Evolutionary conservation across 2,113 vertebrate genomes (phyloP).

Genomic region (Amia ocellicauda): DNA sequence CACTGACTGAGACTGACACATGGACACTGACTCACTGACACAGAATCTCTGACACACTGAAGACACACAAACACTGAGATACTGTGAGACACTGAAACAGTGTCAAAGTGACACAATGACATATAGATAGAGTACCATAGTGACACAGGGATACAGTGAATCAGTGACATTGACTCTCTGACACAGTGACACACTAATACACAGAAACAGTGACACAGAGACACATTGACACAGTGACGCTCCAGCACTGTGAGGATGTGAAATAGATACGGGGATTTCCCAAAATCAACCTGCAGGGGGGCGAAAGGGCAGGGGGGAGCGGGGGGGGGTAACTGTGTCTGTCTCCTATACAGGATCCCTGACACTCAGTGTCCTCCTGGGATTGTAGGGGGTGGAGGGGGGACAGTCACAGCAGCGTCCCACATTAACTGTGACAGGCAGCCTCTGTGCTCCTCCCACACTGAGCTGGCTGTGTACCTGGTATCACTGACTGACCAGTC

Average conservation of each 20-base stretch:
- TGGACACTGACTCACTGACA: slow-evolving; percentile 17
- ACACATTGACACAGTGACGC: slow-evolving; percentile 39
- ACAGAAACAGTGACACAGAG: slow-evolving; percentile 28
- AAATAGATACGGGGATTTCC: slow-evolving; percentile 76
- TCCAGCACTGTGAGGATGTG: slow-evolving; percentile 42
- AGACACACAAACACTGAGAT: slow-evolving; percentile 13
- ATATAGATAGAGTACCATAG: too few relatives aligned
- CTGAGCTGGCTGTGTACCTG: too few relatives aligned
- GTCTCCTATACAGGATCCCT: too few relatives aligned
- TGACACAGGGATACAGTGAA: slow-evolving; percentile 27
- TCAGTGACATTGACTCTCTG: slow-evolving; percentile 30
- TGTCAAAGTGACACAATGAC: slow-evolving; percentile 34
- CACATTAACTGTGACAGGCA: too few relatives aligned
- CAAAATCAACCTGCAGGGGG: slow-evolving; percentile 43
- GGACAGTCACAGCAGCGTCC: too few relatives aligned
- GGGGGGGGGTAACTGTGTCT: too few relatives aligned
- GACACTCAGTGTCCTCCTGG: too few relatives aligned
- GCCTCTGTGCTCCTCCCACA: too few relatives aligned
- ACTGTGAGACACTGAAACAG: slow-evolving; percentile 35
- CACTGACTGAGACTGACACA: too few relatives aligned
- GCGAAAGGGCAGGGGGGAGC: slow-evolving; percentile 27
- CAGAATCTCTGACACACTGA: not conserved
- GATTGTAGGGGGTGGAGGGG: too few relatives aligned
- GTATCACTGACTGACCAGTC: too few relatives aligned
- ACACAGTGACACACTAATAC: slow-evolving; percentile 31